Conservation (phyloP, 92 coral and sea anemone genomes). For the Epizoanthus rinbou region DNA sequence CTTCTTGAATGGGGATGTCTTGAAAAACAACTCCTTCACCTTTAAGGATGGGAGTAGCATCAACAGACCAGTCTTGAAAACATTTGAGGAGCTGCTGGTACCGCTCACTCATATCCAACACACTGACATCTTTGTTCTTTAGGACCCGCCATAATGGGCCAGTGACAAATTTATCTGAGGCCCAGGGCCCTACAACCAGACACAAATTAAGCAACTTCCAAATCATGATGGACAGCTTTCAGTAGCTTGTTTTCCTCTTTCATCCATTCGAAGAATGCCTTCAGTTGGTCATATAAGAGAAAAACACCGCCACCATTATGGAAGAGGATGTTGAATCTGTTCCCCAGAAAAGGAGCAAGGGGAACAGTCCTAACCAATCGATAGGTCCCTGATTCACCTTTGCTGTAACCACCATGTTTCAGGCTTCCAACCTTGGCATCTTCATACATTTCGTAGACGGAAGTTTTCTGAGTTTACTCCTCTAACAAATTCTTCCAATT, state of each 20-base stretch:
- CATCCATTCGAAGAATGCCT: background rate
- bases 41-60: conserved; percentile 16
- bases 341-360: too few relatives aligned
- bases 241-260: too few relatives aligned
- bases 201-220: background rate
- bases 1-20: background rate
- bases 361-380: conserved; percentile 10
- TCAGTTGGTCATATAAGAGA: background rate
- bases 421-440: conserved; percentile 28
- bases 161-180: conserved; percentile 14
- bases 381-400: conserved; percentile 35
- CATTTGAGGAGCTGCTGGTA: conserved; percentile 27
- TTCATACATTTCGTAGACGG: conserved; percentile 19
- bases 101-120: conserved; percentile 4
- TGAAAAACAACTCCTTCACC: conserved; percentile 22
- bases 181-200: background rate
- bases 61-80: conserved; percentile 1
- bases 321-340: too few relatives aligned
- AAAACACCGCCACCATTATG: too few relatives aligned
- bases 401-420: conserved; percentile 22
- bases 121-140: conserved; percentile 7
- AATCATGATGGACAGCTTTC: conserved; percentile 2
- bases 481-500: too few relatives aligned
- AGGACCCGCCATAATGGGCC: conserved; percentile 13
- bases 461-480: background rate